Conservation (phyloP, 1,140 invertebrate species). For the Zaprionus camerounensis region DNA sequence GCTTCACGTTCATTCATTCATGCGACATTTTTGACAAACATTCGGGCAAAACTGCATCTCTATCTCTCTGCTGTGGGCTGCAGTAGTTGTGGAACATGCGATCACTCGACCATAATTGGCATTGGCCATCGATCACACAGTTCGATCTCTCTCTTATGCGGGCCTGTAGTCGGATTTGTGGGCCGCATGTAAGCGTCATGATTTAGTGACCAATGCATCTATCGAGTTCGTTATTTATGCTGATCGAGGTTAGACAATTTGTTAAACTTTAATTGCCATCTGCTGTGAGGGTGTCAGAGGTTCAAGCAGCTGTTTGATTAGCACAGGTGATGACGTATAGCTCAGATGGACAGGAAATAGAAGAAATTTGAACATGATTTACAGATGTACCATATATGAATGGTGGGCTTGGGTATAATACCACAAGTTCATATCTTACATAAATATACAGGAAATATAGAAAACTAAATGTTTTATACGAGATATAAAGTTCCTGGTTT, state of each 20-base stretch:
- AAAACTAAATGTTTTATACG: too few species aligned
- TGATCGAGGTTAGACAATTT: conserved; percentile 40
- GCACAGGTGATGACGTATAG: conserved; percentile 8
- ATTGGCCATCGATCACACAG: conserved; percentile 59
- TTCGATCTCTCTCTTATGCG: conserved; percentile 48
- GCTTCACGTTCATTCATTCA: conserved; percentile 47
- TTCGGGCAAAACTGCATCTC: conserved; percentile 26
- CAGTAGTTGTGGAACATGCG: conserved; percentile 51
- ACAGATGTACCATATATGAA: background rate
- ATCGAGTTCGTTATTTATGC: conserved; percentile 22
- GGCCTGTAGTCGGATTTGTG: conserved; percentile 43
- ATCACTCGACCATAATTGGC: conserved; percentile 65
- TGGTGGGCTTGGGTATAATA: too few species aligned
- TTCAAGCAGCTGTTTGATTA: conserved; percentile 27
- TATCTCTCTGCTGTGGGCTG: conserved; percentile 2
- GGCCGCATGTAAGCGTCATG: conserved; percentile 40
- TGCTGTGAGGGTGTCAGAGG: conserved; percentile 40
- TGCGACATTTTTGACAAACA: conserved; percentile 71
- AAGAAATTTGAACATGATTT: background rate
- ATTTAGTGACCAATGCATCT: conserved; percentile 52
- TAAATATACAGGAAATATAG: too few species aligned
- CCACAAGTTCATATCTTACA: background rate
- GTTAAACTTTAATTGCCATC: conserved; percentile 52
- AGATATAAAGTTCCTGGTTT: too few species aligned
- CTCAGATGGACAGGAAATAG: background rate